Percentiles rank a stretch among this genome's conserved stretches.
Evolutionary conservation across 2,797 vertebrate genomes (phyloP).

Genomic region (Miichthys miiuy): DNA sequence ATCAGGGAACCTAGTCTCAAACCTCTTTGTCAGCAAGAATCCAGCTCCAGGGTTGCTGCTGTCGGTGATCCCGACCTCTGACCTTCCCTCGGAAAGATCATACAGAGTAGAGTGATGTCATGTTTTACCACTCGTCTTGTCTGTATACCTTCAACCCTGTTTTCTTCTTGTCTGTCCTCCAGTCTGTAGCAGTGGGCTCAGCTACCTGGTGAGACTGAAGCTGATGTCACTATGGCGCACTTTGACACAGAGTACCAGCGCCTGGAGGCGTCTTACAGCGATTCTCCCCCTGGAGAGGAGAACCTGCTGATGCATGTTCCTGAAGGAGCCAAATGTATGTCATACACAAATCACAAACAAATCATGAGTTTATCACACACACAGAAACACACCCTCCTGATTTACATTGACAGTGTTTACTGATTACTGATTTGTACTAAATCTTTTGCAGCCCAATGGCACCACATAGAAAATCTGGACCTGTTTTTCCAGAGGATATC

Average conservation of each 20-base stretch:
- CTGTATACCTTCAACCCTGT: background rate
- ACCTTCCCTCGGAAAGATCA: background rate
- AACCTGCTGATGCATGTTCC: conserved; percentile 95
- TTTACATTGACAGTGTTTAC: background rate
- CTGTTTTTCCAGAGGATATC: conserved; percentile 99
- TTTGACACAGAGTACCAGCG: conserved; percentile 97
- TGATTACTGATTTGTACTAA: conserved; percentile 13
- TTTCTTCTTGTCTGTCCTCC: conserved; percentile 13
- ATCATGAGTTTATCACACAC: background rate
- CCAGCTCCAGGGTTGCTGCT: background rate
- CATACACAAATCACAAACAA: conserved; percentile 30
- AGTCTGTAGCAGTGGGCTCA: conserved; percentile 68
- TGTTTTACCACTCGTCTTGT: background rate
- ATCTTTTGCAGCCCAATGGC: conserved; percentile 92
- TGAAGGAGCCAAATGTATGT: conserved; percentile 95
- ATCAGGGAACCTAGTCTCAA: conserved; percentile 4
- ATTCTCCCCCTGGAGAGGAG: conserved; percentile 95
- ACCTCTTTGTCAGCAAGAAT: conserved; percentile 8
- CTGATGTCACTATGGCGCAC: conserved; percentile 88
- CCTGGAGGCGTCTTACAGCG: conserved; percentile 95
- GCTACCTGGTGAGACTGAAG: conserved; percentile 64
- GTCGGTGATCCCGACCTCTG: conserved; percentile 1
- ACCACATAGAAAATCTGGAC: conserved; percentile 99
- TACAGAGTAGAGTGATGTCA: background rate
- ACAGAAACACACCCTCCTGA: background rate